phyloP scores from a whole-genome alignment of 2,113 vertebrate species.

The Macrotis lagotis region DNA sequence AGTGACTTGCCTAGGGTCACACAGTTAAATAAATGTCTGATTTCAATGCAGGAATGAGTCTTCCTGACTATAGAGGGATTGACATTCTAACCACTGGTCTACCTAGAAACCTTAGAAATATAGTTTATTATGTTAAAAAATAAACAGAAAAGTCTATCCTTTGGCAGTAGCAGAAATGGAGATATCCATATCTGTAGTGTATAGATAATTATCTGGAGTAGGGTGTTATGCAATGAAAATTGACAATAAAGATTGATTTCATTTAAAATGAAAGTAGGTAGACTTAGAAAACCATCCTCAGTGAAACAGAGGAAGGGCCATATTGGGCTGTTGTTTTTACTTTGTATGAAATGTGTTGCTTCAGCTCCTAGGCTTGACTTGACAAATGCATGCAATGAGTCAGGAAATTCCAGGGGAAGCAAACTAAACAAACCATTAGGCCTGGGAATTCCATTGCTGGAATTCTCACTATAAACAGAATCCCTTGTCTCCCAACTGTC shows the following conservation, averaged over 20 bases:
- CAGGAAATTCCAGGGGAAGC: slow-evolving; percentile 28
- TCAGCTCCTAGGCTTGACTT: slow-evolving; percentile 24
- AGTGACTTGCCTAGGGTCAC: not conserved
- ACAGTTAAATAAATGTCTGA: no score
- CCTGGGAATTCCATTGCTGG: slow-evolving; percentile 34
- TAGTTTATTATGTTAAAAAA: not conserved
- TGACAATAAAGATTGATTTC: not conserved
- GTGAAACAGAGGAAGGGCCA: slow-evolving; percentile 26
- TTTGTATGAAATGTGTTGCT: slow-evolving; percentile 42
- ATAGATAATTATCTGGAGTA: not conserved
- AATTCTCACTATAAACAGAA: slow-evolving; percentile 47
- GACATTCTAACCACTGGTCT: not conserved
- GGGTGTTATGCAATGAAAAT: not conserved
- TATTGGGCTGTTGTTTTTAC: not conserved
- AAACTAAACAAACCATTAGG: slow-evolving; percentile 47
- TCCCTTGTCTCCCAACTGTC: slow-evolving; percentile 3
- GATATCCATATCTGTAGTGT: not conserved
- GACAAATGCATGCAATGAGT: not conserved
- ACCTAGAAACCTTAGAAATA: not conserved
- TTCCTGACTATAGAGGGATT: not conserved
- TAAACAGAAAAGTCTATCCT: not conserved
- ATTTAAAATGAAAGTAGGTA: not conserved
- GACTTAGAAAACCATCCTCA: not conserved
- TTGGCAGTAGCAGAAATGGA: not conserved
- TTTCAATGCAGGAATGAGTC: no score